A percentile compares a stretch with the other conserved stretches of the same genome.
These are phyloP conservation scores for Panagrolaimus sp. DNA, from an alignment of 1,140 invertebrate genomes.

Conservation along the genomic window DNA sequence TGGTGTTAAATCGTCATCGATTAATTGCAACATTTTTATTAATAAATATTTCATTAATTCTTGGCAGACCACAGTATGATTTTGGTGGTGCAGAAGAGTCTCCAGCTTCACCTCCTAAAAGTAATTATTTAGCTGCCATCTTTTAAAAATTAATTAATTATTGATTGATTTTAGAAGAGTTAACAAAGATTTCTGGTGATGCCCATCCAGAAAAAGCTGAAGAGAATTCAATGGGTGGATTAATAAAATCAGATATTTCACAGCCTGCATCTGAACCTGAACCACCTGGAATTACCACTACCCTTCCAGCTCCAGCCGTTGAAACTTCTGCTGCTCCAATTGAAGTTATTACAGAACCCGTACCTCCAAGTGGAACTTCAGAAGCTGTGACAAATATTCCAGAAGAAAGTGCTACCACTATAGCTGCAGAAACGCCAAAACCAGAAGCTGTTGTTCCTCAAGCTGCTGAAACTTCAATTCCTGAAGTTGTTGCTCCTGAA, in stretches of 20 bases:
- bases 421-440: not conserved
- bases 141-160: not conserved
- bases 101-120: not conserved
- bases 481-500: not conserved
- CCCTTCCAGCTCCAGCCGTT: not conserved
- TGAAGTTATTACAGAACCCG: not conserved
- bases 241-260: not conserved
- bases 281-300: not conserved
- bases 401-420: not conserved
- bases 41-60: too few relatives aligned
- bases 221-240: slow-evolving; percentile 21
- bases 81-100: not conserved
- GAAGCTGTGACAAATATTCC: not conserved
- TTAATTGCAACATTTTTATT: too few relatives aligned
- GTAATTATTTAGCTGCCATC: not conserved
- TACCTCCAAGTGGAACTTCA: not conserved
- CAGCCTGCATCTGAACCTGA: not conserved
- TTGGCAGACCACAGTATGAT: slow-evolving; percentile 15
- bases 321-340: not conserved
- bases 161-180: not conserved
- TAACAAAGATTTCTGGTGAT: slow-evolving; percentile 26
- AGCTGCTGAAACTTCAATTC: not conserved
- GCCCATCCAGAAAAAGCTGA: slow-evolving; percentile 35
- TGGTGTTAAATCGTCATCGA: too few relatives aligned
- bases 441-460: slow-evolving; percentile 3